These are phyloP conservation scores for Phoenoteleia sp. DNA, from an alignment of 2,888 invertebrate genomes.

Conservation along the genomic window DNA sequence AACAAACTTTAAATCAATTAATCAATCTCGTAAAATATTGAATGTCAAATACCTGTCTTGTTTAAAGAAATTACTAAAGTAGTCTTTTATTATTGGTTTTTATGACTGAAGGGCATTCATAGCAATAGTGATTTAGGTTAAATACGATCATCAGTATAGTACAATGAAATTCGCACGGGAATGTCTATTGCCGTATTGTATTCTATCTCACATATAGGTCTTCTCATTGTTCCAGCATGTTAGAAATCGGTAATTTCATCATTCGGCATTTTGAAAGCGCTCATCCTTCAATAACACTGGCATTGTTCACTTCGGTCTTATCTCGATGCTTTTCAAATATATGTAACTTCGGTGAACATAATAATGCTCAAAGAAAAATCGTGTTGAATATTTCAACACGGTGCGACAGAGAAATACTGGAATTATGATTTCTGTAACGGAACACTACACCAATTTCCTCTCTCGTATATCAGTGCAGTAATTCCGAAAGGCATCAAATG, in stretches of 20 bases:
- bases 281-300: slow-evolving; percentile 20
- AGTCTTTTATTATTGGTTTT: no score
- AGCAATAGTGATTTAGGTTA: background rate
- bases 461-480: no score
- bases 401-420: background rate
- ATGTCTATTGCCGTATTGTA: slow-evolving; percentile 32
- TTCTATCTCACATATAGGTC: slow-evolving; percentile 26
- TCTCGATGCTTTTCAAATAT: slow-evolving; percentile 9
- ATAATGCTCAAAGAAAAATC: slow-evolving; percentile 9
- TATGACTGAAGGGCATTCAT: background rate
- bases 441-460: background rate
- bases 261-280: slow-evolving; percentile 34
- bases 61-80: no score
- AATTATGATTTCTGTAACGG: slow-evolving; percentile 1
- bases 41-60: no score
- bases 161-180: slow-evolving; percentile 2
- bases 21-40: no score
- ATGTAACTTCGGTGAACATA: background rate
- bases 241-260: slow-evolving; percentile 40
- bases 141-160: slow-evolving; percentile 7
- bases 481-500: no score
- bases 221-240: slow-evolving; percentile 19
- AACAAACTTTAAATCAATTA: no score
- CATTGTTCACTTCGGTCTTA: slow-evolving; percentile 19
- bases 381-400: slow-evolving; percentile 13